Evolutionary conservation across 2,113 vertebrate species (phyloP).

Genomic region (Vulpes lagopus): DNA sequence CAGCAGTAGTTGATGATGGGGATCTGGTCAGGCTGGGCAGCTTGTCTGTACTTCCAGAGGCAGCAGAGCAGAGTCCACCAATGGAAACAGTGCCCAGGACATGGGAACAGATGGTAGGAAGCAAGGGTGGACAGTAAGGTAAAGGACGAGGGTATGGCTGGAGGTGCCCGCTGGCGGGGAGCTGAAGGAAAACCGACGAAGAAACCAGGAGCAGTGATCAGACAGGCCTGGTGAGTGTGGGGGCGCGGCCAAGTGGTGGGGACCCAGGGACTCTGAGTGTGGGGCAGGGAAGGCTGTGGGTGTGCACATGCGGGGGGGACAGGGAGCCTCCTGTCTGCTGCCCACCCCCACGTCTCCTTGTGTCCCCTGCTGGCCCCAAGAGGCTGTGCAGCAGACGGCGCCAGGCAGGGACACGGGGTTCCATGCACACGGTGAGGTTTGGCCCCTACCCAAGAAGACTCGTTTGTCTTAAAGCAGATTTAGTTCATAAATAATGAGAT

Average conservation of each 20-base stretch:
- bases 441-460: conserved; percentile 87
- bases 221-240: neutral
- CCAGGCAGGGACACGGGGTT: conserved; percentile 76
- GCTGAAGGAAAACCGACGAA: neutral
- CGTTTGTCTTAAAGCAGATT: conserved; percentile 87
- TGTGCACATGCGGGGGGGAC: accelerated
- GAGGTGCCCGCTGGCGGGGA: neutral
- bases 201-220: accelerated
- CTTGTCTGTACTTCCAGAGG: neutral
- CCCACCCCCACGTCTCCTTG: accelerated
- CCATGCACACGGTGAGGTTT: conserved; percentile 83
- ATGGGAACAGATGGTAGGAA: neutral
- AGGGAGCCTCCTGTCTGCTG: neutral
- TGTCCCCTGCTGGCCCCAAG: neutral
- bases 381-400: neutral
- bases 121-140: neutral
- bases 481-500: conserved; percentile 89
- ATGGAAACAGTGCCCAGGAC: neutral
- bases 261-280: neutral
- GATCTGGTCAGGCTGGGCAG: neutral
- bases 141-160: neutral
- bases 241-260: neutral
- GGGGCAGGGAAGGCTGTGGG: neutral
- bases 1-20: neutral
- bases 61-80: neutral